A percentile compares a stretch with the other conserved stretches of the same genome.
Evolutionary conservation across 2,113 vertebrate genomes (phyloP).

Genomic region (Pterophyllum scalare): DNA sequence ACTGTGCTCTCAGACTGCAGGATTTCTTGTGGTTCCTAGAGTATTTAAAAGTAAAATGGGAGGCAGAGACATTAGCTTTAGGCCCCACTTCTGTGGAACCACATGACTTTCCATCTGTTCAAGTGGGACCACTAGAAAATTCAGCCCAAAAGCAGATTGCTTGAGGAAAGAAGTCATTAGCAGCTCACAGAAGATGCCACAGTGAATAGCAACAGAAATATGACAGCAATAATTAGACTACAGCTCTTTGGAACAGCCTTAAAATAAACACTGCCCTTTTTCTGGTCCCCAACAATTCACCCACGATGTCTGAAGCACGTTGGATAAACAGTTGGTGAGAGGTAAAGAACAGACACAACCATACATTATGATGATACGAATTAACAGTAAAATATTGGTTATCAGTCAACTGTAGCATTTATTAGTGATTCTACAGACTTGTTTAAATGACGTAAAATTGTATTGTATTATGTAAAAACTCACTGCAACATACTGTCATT

Average conservation of each 20-base stretch:
- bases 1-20: no score
- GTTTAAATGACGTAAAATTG: not conserved
- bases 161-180: not conserved
- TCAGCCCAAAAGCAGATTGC: not conserved
- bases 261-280: not conserved
- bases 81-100: no score
- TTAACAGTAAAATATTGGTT: no score
- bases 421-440: no score
- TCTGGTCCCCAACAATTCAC: not conserved
- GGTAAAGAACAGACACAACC: not conserved
- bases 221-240: fast-evolving
- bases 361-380: not conserved
- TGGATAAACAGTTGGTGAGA: not conserved
- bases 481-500: no score
- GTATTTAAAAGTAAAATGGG: no score
- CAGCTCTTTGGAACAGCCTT: not conserved
- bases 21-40: no score
- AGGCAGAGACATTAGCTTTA: no score
- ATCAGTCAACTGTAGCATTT: no score
- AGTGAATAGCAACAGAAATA: not conserved
- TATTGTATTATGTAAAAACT: no score
- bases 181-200: not conserved
- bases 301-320: no score
- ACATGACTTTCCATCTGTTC: not conserved
- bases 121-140: not conserved